Evolutionary conservation across 2,888 invertebrate genomes (phyloP).

Genomic region (Drosophila sordidapex): DNA sequence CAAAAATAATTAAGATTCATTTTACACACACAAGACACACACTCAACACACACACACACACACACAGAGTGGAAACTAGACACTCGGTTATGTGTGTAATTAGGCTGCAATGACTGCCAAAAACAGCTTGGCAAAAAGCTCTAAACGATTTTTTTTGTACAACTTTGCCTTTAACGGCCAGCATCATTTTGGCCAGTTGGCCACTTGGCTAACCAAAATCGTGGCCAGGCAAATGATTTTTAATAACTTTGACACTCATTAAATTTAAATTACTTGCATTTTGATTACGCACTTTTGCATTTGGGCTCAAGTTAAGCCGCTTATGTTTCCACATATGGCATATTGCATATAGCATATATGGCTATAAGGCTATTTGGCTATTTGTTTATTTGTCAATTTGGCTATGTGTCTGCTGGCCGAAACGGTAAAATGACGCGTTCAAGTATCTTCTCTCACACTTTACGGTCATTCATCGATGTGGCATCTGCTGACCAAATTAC

Average conservation of each 20-base stretch:
- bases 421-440: conserved; percentile 43
- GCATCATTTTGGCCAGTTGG: conserved; percentile 1
- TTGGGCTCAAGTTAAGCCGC: conserved; percentile 67
- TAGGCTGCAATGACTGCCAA: conserved; percentile 71
- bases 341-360: conserved; percentile 22
- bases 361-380: conserved; percentile 21
- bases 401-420: conserved; percentile 22
- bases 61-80: conserved; percentile 4
- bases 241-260: conserved; percentile 81
- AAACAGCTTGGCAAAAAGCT: conserved; percentile 60
- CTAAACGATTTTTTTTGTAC: conserved; percentile 59
- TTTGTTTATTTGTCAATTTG: background rate
- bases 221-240: conserved; percentile 76
- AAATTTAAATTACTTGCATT: conserved; percentile 80
- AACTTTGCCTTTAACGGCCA: conserved; percentile 43
- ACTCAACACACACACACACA: conserved; percentile 1
- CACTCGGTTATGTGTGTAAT: conserved; percentile 51
- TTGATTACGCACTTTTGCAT: conserved; percentile 77
- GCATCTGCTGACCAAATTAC: conserved; percentile 32
- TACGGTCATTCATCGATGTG: conserved; percentile 46
- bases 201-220: conserved; percentile 48
- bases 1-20: conserved; percentile 54
- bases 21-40: conserved; percentile 20
- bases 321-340: conserved; percentile 66
- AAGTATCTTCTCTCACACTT: conserved; percentile 40